These are phyloP conservation scores for Enteromius fasciolatus DNA, from an alignment of 2,797 vertebrate species.

Conservation along the genomic window DNA sequence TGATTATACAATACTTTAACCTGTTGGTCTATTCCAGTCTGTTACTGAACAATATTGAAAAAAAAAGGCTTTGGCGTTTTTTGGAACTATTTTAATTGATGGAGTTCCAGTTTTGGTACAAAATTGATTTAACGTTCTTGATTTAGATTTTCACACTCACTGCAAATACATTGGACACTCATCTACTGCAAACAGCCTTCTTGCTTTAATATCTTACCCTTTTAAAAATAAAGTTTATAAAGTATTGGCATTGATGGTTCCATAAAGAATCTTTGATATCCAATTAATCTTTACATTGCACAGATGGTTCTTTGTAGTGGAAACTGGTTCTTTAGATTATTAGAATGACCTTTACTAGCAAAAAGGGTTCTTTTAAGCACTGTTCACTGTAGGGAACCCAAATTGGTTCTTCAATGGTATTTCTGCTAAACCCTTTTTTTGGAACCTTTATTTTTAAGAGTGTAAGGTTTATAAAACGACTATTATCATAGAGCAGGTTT, in stretches of 20 bases:
- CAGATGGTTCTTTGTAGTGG: background rate
- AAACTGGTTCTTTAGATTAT: background rate
- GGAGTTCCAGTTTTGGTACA: background rate
- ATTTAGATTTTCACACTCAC: background rate
- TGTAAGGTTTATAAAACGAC: background rate
- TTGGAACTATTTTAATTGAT: background rate
- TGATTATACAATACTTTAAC: background rate
- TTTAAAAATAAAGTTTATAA: background rate
- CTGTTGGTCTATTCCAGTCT: background rate
- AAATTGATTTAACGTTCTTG: background rate
- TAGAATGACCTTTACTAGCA: background rate
- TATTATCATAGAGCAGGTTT: conserved; percentile 5
- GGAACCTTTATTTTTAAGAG: background rate
- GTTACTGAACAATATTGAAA: background rate
- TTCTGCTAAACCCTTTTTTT: background rate
- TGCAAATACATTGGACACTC: background rate
- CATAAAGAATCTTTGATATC: background rate
- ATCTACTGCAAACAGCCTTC: background rate
- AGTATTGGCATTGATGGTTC: background rate
- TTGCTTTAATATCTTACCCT: background rate
- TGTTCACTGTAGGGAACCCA: background rate
- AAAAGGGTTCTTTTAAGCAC: too few relatives aligned
- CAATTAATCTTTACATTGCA: background rate
- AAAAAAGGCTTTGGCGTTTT: background rate
- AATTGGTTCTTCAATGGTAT: background rate